These are phyloP conservation scores for Carollia perspicillata DNA, from an alignment of 2,113 vertebrate genomes.

Conservation along the genomic window DNA sequence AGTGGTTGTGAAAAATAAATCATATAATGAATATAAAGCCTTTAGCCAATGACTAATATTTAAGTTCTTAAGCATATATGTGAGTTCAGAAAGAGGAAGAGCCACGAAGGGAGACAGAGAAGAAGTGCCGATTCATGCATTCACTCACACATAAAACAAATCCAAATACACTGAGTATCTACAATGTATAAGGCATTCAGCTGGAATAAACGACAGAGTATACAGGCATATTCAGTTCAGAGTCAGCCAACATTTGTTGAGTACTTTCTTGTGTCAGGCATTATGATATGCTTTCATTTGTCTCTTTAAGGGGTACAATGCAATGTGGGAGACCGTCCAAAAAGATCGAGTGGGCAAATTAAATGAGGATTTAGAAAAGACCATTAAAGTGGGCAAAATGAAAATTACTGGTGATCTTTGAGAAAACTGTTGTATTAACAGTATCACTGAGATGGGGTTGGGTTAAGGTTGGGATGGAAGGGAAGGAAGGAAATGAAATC, in stretches of 20 bases:
- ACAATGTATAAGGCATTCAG: neutral
- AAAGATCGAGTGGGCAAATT: neutral
- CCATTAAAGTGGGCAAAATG: neutral
- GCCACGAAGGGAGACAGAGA: neutral
- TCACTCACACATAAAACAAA: neutral
- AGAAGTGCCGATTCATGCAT: neutral
- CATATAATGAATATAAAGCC: neutral
- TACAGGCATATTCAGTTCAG: neutral
- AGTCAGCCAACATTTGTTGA: neutral
- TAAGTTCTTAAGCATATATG: neutral
- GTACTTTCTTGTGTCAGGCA: neutral
- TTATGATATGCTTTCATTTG: neutral
- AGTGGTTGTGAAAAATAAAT: neutral
- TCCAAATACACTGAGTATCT: neutral
- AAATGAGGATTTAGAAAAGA: conserved; percentile 7
- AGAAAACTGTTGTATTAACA: neutral
- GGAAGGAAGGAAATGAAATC: neutral
- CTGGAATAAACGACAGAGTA: neutral
- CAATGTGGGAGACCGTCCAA: neutral
- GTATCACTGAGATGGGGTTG: neutral
- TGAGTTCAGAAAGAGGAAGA: neutral
- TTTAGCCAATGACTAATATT: neutral
- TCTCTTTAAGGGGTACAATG: neutral
- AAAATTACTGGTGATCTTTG: neutral
- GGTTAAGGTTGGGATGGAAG: neutral